Base-by-base conservation (phyloP, 2,888 invertebrate genomes). In the Hypena proboscidalis region DNA sequence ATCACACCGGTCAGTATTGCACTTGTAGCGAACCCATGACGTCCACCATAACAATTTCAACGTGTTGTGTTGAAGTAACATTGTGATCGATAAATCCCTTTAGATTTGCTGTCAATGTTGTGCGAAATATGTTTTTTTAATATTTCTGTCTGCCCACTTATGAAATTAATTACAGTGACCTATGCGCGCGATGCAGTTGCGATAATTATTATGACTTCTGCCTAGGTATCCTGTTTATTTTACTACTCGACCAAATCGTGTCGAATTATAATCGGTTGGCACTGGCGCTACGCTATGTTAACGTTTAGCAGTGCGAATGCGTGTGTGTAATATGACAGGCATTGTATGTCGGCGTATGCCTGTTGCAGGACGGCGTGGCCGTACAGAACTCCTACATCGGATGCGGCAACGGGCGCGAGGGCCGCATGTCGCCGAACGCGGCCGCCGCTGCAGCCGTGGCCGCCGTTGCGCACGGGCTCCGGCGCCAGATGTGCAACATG, bases 401-500 rank as follows among this genome's bases (percentile, higher is more conserved):
- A 1, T 92, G 92, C 68, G 90, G 91, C 55, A 92, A 92, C 77
- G 92, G 92, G 9, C 86, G 92, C 58, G 91, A 91, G 27, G 91
- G 91, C 7, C 88, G 87, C 47, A 86, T 90, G 78, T 92, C 91
- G 38, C 92, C 84, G 67, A 93, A 91, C 77, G 94, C 95, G 6
- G 96, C 96, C 9, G 94, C 95, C 27, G 96, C 96, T 34, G 96
- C 96, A 20, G 97, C 97, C 21, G 96, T 96, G 23, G 96, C 96
- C 6, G 96, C 96, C 9, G 96, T 97, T 39, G 97, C 97, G 8
- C 96, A 96, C 86, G 96, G 96, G 26, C 90, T 97, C 43, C 93
- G 96, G 34, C 96, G 97, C 62, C 97, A 97, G 84, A 96, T 97
- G 95, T 95, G 95, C 92, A 94, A 93, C 81, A 95, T 95, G 94